Evolutionary conservation across 2,113 vertebrate genomes (phyloP), one percentile per base, ranked within the genome.

Genomic region (Channa maculata): DNA sequence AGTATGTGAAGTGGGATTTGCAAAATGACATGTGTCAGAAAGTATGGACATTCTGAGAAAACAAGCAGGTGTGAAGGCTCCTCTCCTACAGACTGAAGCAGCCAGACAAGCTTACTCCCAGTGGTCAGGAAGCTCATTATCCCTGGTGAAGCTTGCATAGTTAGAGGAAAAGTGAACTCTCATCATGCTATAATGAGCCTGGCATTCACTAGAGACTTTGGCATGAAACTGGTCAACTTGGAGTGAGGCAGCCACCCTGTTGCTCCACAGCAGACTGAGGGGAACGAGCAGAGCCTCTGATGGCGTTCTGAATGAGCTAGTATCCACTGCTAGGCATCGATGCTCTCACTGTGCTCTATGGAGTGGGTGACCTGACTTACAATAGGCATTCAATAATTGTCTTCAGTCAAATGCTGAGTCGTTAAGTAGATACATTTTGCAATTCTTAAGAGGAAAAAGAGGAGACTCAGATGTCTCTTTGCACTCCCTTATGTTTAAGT

Each of bases 61-160:
- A 55, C 55, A 79, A 39, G 3, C 2, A 54, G 52, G 60, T 43
- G 54, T 15, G 50, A 55, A 43, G 15, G 75, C 58, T 74, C 43
- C n/a, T 50, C 51, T 53, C 46, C 58, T 33, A 37, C 57, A 69
- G 3, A 65, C 57, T 67, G 46, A 44, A 71, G 63, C 54, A 69
- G 63, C 65, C 72, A 79, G 83, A 85, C 79, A 46, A 69, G 45
- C 58, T 75, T 64, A 70, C 71, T 87, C 75, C 49, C 68, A 71
- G 68, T 33, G 75, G 73, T 78, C 82, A 62, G 72, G 65, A 78
- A 78, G 79, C 82, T 88, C 82, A 83, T 91, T 88, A 84, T 81
- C 58, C 71, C 70, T 62, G 24, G 60, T 37, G 78, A 87, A 85
- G 83, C 69, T 80, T 84, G 49, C 65, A 65, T 24, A 71, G 51